Conservation (phyloP, 2,797 vertebrate genomes). For the Rhynchotus rufescens region DNA sequence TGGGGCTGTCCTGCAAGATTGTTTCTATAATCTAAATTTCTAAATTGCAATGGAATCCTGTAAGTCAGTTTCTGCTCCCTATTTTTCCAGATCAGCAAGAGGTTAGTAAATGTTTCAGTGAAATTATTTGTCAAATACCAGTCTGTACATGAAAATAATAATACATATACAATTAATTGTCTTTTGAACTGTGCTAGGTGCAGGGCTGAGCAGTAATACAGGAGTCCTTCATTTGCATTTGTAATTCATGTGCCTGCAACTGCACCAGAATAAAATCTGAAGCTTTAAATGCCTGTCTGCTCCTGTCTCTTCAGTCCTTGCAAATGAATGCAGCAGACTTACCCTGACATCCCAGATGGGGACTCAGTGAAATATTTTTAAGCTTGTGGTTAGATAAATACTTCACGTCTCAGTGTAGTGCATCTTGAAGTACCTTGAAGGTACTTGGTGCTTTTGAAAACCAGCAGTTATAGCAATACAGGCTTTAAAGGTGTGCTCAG, state of each 20-base stretch:
- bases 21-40: background rate
- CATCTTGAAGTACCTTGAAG: background rate
- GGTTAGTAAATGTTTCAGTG: background rate
- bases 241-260: background rate
- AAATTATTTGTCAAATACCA: background rate
- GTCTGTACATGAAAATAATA: background rate
- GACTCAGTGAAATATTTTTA: background rate
- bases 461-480: background rate
- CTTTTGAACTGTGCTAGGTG: background rate
- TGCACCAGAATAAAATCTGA: background rate
- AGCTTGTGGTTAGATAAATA: background rate
- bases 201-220: background rate
- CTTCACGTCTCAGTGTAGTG: background rate
- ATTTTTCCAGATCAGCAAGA: background rate
- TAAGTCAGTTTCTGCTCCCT: background rate
- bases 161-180: background rate
- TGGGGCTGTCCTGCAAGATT: background rate
- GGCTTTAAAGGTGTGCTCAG: constrained; percentile 7
- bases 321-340: constrained; percentile 25
- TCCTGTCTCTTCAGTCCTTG: constrained; percentile 26
- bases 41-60: background rate
- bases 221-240: constrained; percentile 7
- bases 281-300: constrained; percentile 1
- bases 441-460: constrained; percentile 35
- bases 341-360: background rate